Conservation (phyloP, 1,140 invertebrate genomes). For the Pseudomyrmex gracilis region DNA sequence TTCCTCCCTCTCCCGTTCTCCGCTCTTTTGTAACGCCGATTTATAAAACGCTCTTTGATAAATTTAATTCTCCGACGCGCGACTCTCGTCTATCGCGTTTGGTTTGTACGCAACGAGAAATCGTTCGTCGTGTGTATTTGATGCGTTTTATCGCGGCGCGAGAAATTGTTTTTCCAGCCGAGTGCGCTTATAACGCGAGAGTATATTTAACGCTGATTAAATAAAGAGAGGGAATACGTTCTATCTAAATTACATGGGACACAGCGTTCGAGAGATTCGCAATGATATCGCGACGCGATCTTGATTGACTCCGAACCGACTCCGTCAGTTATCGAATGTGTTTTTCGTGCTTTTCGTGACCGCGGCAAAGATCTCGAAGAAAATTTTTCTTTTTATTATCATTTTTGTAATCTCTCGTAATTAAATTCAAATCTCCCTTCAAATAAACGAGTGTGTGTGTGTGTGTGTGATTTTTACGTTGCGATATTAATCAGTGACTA, state of each 20-base stretch:
- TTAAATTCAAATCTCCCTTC: too few relatives aligned
- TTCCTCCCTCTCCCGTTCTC: not conserved
- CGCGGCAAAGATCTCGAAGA: too few relatives aligned
- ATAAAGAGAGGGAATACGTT: not conserved
- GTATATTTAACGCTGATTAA: not conserved
- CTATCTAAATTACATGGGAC: not conserved
- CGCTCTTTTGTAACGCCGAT: constrained; percentile 23
- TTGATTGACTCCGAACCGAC: not conserved
- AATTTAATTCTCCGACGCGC: constrained; percentile 21
- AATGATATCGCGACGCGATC: not conserved
- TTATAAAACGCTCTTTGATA: constrained; percentile 38
- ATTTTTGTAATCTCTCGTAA: too few relatives aligned
- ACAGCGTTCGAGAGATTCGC: too few relatives aligned
- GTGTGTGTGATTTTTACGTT: too few relatives aligned
- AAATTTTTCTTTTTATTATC: too few relatives aligned
- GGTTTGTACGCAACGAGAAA: not conserved
- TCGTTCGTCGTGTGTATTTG: not conserved
- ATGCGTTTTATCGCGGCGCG: not conserved
- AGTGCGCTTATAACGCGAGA: not conserved
- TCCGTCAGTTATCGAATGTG: too few relatives aligned
- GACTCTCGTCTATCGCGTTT: constrained; percentile 6
- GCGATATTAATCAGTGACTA: too few relatives aligned
- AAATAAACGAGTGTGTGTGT: too few relatives aligned
- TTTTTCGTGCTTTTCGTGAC: not conserved
- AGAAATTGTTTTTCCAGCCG: constrained; percentile 16